A percentile compares a stretch with the other conserved stretches of the same genome.
These are phyloP conservation scores for Capitella teleta DNA, from an alignment of 1,140 invertebrate genomes.

Conservation along the genomic window DNA sequence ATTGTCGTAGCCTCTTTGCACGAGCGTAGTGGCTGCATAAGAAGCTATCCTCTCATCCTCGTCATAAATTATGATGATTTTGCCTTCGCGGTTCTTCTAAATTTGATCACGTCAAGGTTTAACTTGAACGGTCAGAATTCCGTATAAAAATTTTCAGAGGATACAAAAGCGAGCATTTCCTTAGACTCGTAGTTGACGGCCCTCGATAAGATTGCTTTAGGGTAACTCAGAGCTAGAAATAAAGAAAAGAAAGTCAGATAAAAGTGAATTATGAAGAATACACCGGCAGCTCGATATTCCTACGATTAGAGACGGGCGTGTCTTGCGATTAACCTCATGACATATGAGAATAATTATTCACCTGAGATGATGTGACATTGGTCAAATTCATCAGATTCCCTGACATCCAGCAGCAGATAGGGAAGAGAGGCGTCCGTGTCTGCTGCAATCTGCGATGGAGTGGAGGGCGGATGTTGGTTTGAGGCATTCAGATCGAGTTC, in stretches of 20 bases:
- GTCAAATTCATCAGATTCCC: constrained; percentile 40
- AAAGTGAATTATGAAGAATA: too few relatives aligned
- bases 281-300: too few relatives aligned
- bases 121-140: neutral
- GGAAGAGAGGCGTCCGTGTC: constrained; percentile 23
- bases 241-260: constrained; percentile 8
- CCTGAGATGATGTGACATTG: constrained; percentile 44
- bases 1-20: constrained; percentile 48
- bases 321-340: too few relatives aligned
- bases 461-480: constrained; percentile 12
- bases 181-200: constrained; percentile 43
- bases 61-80: constrained; percentile 48
- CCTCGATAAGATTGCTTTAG: constrained; percentile 38
- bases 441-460: constrained; percentile 2
- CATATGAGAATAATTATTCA: too few relatives aligned
- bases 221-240: constrained; percentile 39
- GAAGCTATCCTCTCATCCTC: constrained; percentile 43
- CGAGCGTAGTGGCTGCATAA: constrained; percentile 40
- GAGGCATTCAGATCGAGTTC: constrained; percentile 38
- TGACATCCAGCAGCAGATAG: constrained; percentile 47
- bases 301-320: too few relatives aligned
- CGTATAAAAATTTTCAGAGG: constrained; percentile 19
- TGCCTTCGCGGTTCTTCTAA: constrained; percentile 43
- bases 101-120: neutral
- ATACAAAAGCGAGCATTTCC: constrained; percentile 42